Conservation (phyloP, 2,113 vertebrate species). For the Panthera uncia region DNA sequence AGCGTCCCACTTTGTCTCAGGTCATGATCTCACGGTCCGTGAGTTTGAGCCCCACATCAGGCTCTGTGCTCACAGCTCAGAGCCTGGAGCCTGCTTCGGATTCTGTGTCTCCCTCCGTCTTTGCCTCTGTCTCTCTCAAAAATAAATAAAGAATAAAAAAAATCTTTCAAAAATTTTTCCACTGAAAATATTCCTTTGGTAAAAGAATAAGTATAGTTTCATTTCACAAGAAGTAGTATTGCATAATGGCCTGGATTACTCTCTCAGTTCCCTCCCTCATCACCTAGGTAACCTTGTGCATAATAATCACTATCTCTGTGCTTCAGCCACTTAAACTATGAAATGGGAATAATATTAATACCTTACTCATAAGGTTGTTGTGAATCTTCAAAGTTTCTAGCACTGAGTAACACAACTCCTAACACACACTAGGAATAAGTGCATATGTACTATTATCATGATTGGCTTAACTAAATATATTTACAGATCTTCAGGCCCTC, state of each 20-base stretch:
- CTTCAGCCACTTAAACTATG: background rate
- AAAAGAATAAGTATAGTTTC: background rate
- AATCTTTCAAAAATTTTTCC: background rate
- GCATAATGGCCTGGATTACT: background rate
- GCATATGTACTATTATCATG: background rate
- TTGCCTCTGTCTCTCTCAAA: too few relatives aligned
- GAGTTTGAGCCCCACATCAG: too few relatives aligned
- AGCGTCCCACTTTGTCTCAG: too few relatives aligned
- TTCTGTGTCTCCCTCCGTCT: too few relatives aligned
- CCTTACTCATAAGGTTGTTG: background rate
- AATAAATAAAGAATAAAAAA: too few relatives aligned
- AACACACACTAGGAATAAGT: background rate
- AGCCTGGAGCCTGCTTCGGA: too few relatives aligned
- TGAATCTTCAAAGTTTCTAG: background rate
- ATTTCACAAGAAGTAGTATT: background rate
- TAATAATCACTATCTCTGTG: background rate
- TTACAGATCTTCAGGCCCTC: background rate
- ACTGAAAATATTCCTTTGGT: background rate
- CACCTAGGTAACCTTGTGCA: background rate
- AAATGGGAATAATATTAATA: background rate
- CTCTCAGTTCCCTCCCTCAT: fast-evolving
- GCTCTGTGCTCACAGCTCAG: too few relatives aligned
- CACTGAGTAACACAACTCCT: background rate
- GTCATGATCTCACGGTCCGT: too few relatives aligned
- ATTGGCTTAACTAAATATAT: background rate